Base-by-base conservation (phyloP, 2,888 invertebrate genomes). In the Asteroscopus sphinx region DNA sequence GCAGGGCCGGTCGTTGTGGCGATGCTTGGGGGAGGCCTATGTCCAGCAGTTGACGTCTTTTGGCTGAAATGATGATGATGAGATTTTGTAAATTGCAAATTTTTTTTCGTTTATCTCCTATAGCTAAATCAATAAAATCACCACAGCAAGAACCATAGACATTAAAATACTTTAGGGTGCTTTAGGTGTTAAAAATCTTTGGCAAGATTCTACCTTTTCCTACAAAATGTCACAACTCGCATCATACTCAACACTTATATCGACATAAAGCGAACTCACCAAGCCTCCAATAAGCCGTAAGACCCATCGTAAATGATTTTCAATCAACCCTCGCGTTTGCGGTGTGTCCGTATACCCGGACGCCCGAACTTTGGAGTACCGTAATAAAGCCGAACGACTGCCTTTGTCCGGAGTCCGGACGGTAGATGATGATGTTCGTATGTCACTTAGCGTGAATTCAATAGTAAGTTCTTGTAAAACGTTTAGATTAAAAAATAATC, bases 231-330 rank as follows among this genome's bases (percentile, higher is more conserved):
- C 2, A 16, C 2, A 9, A 12, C 5, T 0, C 9, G n/a, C 25
- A 1, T 35, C 40, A 47, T 35, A 33, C 26, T 8, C 11, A 8
- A 21, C 42, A 28, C 37, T 51, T 35, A 17, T 4, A 7, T 12
- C 8, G n/a, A 12, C 35, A 45, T 40, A 49, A 49, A 37, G 13
- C 11, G 12, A 55, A 30, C 12, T 26, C 26, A 15, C 48, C 30
- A 26, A 9, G 45, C 40, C 13, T 30, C 30, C 32, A 40, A 35
- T 52, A 53, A 57, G 28, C 40, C 25, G 26, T 52, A 42, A 42
- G 47, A 46, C 60, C 66, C 39, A 56, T 68, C 72, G 70, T 75
- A 73, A 79, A 79, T 62, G 70, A 73, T 71, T 77, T 79, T 75
- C 80, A 79, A 79, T 79, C 80, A 80, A 75, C 57, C 11, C 55